Evolutionary conservation across 2,797 vertebrate genomes (phyloP).

Genomic region (Agapornis canus): DNA sequence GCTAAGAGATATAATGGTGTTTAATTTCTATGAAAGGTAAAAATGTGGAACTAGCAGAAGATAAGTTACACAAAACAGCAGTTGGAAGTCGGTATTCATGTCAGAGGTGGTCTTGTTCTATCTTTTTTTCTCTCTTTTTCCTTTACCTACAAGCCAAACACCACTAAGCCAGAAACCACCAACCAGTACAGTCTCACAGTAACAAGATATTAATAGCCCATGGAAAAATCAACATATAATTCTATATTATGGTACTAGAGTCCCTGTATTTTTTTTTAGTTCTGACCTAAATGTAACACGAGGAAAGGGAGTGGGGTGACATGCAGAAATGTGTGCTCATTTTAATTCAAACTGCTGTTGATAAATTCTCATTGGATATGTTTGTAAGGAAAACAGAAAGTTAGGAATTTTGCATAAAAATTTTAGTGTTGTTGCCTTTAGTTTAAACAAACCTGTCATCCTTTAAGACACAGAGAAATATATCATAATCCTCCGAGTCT

Average conservation of each 20-base stretch:
- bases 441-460: neutral
- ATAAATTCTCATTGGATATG: neutral
- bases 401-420: neutral
- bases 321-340: neutral
- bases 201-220: constrained; percentile 82
- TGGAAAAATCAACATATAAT: constrained; percentile 84
- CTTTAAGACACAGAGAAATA: neutral
- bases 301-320: neutral
- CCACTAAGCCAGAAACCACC: constrained; percentile 74
- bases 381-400: neutral
- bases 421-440: neutral
- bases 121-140: constrained; percentile 58
- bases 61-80: constrained; percentile 51
- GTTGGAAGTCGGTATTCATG: constrained; percentile 58
- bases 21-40: constrained; percentile 26
- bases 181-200: constrained; percentile 73
- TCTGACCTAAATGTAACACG: constrained; percentile 21
- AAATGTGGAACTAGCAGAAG: constrained; percentile 51
- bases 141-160: constrained; percentile 73
- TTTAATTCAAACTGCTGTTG: neutral
- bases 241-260: constrained; percentile 55
- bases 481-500: neutral
- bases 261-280: neutral
- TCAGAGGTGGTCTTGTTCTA: constrained; percentile 71
- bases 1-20: neutral